Evolutionary conservation across 1,140 invertebrate genomes (phyloP), one percentile per base, ranked within the genome.

Genomic region (Catajapyx aquilonaris): DNA sequence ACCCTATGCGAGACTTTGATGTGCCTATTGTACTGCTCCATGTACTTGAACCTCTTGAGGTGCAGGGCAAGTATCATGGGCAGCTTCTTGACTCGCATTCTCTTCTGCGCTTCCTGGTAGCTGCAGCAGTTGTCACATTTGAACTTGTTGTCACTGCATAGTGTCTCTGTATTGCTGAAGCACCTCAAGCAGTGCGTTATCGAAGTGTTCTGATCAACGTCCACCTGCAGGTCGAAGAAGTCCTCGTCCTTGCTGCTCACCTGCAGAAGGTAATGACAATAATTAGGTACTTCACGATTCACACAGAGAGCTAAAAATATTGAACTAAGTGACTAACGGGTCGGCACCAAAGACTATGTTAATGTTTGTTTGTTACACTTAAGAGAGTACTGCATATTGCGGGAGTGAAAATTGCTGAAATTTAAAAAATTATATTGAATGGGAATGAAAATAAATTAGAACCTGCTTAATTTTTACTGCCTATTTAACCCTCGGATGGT

Each of bases 61-160:
- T 99, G 94, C 38, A 99, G 63, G 10, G 95, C 94, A 42, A 99
- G 62, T 45, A 98, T 94, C 64, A 91, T 85, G 5, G 95, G 95
- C 45, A 96, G 61, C 60, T 96, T 96, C 62, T 98, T 98, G 1
- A 99, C 85, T 41, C 93, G 64, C 87, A 98, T 98, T 42, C 91
- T 67, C 62, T 90, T 88, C 56, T 83, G 79, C 25, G 93, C 94
- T 66, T 99, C 94, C 61, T 99, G 93, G 61, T 98, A 97, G 57
- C 87, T 94, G 57, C 86, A 90, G 56, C 95, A 99, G 47, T 94
- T 85, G 64, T 99, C 93, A 65, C 95, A 99, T 62, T 95, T 96
- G 55, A 98, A 99, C 65, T 99, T 99, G 64, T 97, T 95, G 57
- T 99, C 94, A 50, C 83, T 88, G 62, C 90, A 93, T n/a, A 99